These are phyloP conservation scores for Charadrius vociferus DNA, from an alignment of 2,113 vertebrate species.

Conservation along the genomic window DNA sequence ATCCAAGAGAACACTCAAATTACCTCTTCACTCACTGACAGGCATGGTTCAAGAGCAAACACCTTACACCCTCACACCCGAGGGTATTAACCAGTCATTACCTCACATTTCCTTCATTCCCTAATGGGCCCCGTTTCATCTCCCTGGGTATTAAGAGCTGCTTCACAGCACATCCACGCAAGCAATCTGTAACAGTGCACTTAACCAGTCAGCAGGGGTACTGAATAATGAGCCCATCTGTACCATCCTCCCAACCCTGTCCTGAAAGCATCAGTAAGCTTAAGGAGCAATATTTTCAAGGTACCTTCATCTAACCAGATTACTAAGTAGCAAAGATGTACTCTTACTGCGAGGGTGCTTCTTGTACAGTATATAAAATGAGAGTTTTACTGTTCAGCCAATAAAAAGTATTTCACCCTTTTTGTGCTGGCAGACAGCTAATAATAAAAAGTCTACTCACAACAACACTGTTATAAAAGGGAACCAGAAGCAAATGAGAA, in stretches of 20 bases:
- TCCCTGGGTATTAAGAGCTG: conserved; percentile 36
- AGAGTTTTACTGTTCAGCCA: neutral
- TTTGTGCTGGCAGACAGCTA: neutral
- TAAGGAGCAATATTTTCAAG: neutral
- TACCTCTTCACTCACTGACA: conserved; percentile 6
- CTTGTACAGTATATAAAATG: neutral
- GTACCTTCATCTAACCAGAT: neutral
- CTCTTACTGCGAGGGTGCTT: neutral
- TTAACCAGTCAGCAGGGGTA: conserved; percentile 52
- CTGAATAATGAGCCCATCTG: conserved; percentile 53
- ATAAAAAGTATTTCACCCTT: neutral
- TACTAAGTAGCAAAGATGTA: neutral
- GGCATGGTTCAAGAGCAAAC: conserved; percentile 15
- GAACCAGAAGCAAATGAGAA: neutral
- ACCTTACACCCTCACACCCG: neutral
- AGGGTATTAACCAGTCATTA: conserved; percentile 56
- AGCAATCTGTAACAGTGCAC: conserved; percentile 45
- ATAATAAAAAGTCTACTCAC: neutral
- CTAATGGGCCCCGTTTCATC: conserved; percentile 6
- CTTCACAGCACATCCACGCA: conserved; percentile 39
- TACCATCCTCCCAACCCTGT: neutral
- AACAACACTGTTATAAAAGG: neutral
- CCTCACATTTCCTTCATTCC: conserved; percentile 46
- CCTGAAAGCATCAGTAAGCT: conserved; percentile 14
- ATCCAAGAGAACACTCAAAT: neutral